Evolutionary conservation across 1,140 invertebrate species (phyloP).

Genomic region (Araneus ventricosus): DNA sequence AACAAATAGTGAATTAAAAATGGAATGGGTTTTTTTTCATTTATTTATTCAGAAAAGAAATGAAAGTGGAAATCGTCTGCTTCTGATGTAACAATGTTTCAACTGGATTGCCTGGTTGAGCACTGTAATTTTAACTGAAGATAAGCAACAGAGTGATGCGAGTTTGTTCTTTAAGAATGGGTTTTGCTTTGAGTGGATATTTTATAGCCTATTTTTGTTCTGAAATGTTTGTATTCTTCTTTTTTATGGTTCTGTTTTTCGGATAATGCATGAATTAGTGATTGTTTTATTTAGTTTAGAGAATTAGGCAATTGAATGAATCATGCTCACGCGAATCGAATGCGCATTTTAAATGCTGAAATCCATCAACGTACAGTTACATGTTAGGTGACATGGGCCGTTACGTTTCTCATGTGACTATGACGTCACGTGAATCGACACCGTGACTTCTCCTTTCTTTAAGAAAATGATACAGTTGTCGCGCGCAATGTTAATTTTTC

Average conservation of each 20-base stretch:
- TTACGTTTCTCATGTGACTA: no score
- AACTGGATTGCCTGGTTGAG: neutral
- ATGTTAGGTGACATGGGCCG: no score
- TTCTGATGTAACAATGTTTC: neutral
- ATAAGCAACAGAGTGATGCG: neutral
- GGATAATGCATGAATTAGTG: neutral
- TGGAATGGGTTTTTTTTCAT: neutral
- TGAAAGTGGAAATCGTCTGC: neutral
- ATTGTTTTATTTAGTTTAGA: neutral
- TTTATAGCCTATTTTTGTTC: neutral
- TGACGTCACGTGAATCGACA: no score
- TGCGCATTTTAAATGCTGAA: no score
- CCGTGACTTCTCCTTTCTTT: no score
- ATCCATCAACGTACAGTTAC: no score
- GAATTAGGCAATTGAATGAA: neutral
- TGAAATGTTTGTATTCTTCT: neutral
- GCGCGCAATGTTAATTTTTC: no score
- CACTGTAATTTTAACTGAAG: neutral
- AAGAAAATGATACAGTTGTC: no score
- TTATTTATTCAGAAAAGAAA: neutral
- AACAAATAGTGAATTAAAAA: neutral
- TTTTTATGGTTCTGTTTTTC: neutral
- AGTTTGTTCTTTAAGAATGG: neutral
- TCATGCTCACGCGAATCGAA: neutral
- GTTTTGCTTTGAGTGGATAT: neutral